Percentiles rank a stretch among this genome's conserved stretches.
Conservation (phyloP, 2,888 invertebrate genomes). For the Netelia virgata region DNA sequence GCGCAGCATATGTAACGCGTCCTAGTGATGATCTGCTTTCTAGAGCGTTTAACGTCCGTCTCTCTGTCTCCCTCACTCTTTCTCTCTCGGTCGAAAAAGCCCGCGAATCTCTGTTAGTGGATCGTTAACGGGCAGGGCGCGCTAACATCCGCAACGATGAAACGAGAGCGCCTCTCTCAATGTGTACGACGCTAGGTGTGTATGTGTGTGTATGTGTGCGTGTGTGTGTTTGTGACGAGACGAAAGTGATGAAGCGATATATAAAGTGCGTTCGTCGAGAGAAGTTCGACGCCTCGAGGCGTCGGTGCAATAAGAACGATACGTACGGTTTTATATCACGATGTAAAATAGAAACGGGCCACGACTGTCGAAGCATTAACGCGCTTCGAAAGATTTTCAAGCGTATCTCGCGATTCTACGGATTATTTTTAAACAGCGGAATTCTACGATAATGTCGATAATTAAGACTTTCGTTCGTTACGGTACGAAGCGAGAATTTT, state of each 20-base stretch:
- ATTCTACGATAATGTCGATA: too few relatives aligned
- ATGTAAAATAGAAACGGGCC: background rate
- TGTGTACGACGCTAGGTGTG: background rate
- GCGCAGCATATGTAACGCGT: background rate
- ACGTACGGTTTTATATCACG: background rate
- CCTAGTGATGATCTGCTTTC: conserved; percentile 40
- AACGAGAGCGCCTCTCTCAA: conserved; percentile 10
- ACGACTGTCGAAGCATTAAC: background rate
- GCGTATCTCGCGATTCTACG: too few relatives aligned
- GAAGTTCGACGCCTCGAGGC: background rate
- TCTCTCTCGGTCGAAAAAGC: background rate
- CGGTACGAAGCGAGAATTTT: too few relatives aligned
- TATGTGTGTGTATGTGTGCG: background rate
- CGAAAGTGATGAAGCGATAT: conserved; percentile 4
- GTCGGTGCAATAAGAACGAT: background rate
- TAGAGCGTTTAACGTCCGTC: conserved; percentile 19
- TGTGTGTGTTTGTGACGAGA: background rate
- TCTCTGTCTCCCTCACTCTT: background rate
- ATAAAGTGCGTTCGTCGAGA: conserved; percentile 13
- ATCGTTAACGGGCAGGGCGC: conserved; percentile 51
- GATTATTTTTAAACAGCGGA: too few relatives aligned
- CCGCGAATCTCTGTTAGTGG: conserved; percentile 49
- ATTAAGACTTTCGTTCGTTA: too few relatives aligned
- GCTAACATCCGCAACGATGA: conserved; percentile 53
- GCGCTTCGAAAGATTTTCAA: too few relatives aligned